Conservation (phyloP, 2,888 invertebrate genomes). For the Lochmaea capreae region DNA sequence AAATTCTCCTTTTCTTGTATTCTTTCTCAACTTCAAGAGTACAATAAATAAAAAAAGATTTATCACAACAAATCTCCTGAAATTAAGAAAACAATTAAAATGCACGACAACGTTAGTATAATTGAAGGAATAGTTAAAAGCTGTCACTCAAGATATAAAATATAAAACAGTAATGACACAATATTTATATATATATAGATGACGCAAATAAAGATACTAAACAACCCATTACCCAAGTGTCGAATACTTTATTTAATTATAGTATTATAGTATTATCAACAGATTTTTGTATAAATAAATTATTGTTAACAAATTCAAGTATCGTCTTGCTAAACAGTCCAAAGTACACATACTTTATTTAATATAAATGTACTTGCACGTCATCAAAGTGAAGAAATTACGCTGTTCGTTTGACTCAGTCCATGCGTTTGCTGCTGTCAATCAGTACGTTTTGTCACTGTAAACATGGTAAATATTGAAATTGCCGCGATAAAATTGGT, state of each 20-base stretch:
- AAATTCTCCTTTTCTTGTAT: constrained; percentile 22
- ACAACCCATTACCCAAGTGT: background rate
- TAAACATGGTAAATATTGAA: too few relatives aligned
- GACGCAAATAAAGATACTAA: background rate
- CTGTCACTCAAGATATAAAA: background rate
- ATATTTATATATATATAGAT: background rate
- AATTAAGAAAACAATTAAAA: constrained; percentile 26
- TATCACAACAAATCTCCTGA: constrained; percentile 10
- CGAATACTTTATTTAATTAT: background rate
- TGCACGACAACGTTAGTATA: constrained; percentile 18
- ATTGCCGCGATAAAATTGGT: too few relatives aligned
- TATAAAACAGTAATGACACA: background rate
- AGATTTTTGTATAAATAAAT: background rate
- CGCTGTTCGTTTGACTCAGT: too few relatives aligned
- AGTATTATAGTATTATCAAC: background rate
- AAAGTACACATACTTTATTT: too few relatives aligned
- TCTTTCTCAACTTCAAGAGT: constrained; percentile 28
- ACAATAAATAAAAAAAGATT: constrained; percentile 6
- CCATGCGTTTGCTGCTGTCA: too few relatives aligned
- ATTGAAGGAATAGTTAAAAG: constrained; percentile 2
- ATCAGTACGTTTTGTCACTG: too few relatives aligned
- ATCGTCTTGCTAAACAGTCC: too few relatives aligned
- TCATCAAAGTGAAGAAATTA: too few relatives aligned
- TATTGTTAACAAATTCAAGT: background rate
- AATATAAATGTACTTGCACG: too few relatives aligned